Evolutionary conservation across 2,797 vertebrate genomes (phyloP).

Genomic region (Hapalemur alaotrensis): DNA sequence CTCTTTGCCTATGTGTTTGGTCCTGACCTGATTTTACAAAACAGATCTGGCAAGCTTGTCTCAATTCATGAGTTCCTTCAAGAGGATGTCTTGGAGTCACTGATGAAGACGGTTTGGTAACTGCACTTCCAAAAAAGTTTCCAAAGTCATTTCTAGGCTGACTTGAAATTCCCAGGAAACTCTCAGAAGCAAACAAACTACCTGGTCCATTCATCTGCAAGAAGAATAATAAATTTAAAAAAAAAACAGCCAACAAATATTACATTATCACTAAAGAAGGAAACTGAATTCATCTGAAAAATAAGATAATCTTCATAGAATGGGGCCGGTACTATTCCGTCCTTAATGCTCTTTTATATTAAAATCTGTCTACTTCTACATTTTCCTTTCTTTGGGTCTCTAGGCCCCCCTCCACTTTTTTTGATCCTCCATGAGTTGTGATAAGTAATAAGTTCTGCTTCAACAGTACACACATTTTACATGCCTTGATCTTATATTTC

Average conservation of each 20-base stretch:
- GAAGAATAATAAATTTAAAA: conserved; percentile 26
- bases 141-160: conserved; percentile 87
- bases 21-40: conserved; percentile 93
- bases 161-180: conserved; percentile 89
- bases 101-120: conserved; percentile 74
- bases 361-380: not conserved
- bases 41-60: conserved; percentile 93
- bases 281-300: not conserved
- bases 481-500: not conserved
- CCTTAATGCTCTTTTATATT: not conserved
- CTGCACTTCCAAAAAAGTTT: conserved; percentile 83
- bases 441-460: not conserved
- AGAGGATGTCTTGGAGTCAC: conserved; percentile 91
- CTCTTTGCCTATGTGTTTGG: not conserved
- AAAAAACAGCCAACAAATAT: conserved; percentile 55
- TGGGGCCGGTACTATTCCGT: not conserved
- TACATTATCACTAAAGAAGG: conserved; percentile 33
- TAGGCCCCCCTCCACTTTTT: not conserved
- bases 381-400: not conserved
- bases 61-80: conserved; percentile 95
- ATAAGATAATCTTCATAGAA: not conserved
- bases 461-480: not conserved
- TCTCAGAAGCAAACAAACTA: conserved; percentile 86
- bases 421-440: not conserved
- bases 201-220: conserved; percentile 89